Percentiles rank a stretch among this genome's conserved stretches.
These are phyloP conservation scores for Drosophila sp. DNA, from an alignment of 1,140 invertebrate genomes.

Conservation along the genomic window DNA sequence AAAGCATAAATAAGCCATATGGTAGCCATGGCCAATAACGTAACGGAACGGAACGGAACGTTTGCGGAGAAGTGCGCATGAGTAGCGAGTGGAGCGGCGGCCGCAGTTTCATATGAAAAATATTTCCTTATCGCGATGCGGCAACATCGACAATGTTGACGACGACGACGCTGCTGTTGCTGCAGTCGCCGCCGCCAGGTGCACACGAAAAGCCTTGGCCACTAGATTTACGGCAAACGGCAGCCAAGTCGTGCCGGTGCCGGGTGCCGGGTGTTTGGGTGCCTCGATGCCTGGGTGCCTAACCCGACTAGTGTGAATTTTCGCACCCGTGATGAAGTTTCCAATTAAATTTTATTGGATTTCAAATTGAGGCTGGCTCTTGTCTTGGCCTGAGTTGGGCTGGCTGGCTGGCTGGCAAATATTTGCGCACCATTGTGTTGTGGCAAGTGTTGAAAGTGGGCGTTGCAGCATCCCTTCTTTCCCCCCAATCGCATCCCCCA, in stretches of 20 bases:
- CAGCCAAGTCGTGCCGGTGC: conserved; percentile 73
- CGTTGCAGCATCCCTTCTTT: conserved; percentile 39
- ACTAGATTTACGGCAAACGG: conserved; percentile 78
- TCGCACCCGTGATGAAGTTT: conserved; percentile 82
- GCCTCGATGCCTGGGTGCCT: conserved; percentile 5
- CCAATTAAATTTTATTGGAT: conserved; percentile 83
- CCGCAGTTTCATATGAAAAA: conserved; percentile 64
- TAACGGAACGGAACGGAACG: conserved; percentile 48
- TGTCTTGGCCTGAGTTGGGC: conserved; percentile 34
- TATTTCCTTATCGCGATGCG: conserved; percentile 79
- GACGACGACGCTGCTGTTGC: conserved; percentile 9
- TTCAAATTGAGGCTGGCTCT: conserved; percentile 78
- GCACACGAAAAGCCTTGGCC: conserved; percentile 54
- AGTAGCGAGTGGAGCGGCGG: conserved; percentile 34
- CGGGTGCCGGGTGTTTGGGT: conserved; percentile 35
- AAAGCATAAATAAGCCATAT: conserved; percentile 78
- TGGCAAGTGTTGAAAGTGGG: conserved; percentile 80
- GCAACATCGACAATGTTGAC: conserved; percentile 41
- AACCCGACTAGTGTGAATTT: conserved; percentile 73
- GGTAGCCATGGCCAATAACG: conserved; percentile 69
- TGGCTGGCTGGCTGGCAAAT: conserved; percentile 59
- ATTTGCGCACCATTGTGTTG: conserved; percentile 78
- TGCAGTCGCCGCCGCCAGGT: conserved; percentile 41
- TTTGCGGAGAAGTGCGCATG: conserved; percentile 6
- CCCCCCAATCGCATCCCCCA: background rate